A percentile compares a stretch with the other conserved stretches of the same genome.
phyloP scores from a whole-genome alignment of 53 echinoderm and acorn worm genomes.

The Paracentrotus lividus region DNA sequence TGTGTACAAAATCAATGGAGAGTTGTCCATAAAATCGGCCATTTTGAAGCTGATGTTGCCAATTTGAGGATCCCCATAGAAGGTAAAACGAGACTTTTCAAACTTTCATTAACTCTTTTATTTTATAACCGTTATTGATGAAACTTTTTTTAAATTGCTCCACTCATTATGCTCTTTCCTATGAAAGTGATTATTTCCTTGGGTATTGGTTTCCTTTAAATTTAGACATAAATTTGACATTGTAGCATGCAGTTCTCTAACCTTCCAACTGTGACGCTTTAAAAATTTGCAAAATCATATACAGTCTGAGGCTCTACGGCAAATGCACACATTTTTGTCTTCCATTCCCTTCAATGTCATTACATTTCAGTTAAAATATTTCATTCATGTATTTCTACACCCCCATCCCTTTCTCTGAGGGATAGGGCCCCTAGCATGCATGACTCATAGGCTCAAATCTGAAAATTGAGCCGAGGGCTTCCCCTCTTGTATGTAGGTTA shows the following conservation, averaged over 20 bases:
- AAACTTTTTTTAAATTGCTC: too few relatives aligned
- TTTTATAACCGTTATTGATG: too few relatives aligned
- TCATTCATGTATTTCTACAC: not conserved
- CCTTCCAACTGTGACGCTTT: not conserved
- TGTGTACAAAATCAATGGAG: too few relatives aligned
- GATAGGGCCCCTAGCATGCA: slow-evolving; percentile 24
- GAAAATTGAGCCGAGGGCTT: not conserved
- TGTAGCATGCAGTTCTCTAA: not conserved
- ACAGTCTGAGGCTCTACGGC: not conserved
- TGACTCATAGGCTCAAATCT: slow-evolving; percentile 17
- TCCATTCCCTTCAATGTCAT: not conserved
- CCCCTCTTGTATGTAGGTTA: too few relatives aligned
- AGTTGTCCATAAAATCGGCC: too few relatives aligned
- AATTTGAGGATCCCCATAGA: too few relatives aligned
- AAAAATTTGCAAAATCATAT: not conserved
- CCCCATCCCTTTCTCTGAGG: not conserved
- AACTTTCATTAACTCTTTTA: too few relatives aligned
- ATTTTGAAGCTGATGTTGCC: too few relatives aligned
- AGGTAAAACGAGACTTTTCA: too few relatives aligned
- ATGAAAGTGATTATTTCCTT: too few relatives aligned
- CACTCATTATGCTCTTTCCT: too few relatives aligned
- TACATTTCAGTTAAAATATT: not conserved
- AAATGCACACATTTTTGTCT: not conserved
- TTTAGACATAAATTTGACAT: not conserved
- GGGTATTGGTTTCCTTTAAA: too few relatives aligned